phyloP scores from a whole-genome alignment of 2,888 invertebrate genomes.

The Drosophila maculinotata region DNA sequence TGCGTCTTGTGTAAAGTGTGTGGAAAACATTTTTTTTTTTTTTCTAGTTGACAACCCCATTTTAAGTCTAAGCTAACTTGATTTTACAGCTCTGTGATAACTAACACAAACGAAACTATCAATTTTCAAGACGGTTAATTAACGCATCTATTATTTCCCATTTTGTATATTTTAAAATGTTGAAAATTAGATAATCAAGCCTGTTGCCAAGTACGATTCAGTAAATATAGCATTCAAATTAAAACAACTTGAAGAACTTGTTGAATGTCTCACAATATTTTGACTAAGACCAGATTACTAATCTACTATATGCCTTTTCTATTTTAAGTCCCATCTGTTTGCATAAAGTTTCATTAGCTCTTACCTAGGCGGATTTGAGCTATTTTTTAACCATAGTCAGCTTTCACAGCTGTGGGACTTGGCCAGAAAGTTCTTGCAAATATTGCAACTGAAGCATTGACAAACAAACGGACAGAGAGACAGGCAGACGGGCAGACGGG shows the following conservation, averaged over 20 bases:
- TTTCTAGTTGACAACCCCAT: neutral
- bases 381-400: neutral
- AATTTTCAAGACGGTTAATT: too few species aligned
- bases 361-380: neutral
- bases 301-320: neutral
- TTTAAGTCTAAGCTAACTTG: constrained; percentile 29
- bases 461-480: constrained; percentile 8
- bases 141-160: too few species aligned
- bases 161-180: too few species aligned
- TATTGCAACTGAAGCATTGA: constrained; percentile 19
- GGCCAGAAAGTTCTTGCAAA: neutral
- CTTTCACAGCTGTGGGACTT: constrained; percentile 2
- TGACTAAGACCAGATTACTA: too few species aligned
- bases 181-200: too few species aligned
- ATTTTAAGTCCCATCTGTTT: neutral
- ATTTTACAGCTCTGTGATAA: constrained; percentile 4
- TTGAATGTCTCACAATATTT: too few species aligned
- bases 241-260: too few species aligned
- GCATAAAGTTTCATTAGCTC: neutral
- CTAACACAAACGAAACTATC: too few species aligned
- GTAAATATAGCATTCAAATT: too few species aligned
- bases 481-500: constrained; percentile 12
- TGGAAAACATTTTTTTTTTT: constrained; percentile 5
- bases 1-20: constrained; percentile 15
- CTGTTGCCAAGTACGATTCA: too few species aligned